Percentiles rank a stretch among this genome's conserved stretches.
These are phyloP conservation scores for Drosophila macrospina DNA, from an alignment of 2,888 invertebrate genomes.

Conservation along the genomic window DNA sequence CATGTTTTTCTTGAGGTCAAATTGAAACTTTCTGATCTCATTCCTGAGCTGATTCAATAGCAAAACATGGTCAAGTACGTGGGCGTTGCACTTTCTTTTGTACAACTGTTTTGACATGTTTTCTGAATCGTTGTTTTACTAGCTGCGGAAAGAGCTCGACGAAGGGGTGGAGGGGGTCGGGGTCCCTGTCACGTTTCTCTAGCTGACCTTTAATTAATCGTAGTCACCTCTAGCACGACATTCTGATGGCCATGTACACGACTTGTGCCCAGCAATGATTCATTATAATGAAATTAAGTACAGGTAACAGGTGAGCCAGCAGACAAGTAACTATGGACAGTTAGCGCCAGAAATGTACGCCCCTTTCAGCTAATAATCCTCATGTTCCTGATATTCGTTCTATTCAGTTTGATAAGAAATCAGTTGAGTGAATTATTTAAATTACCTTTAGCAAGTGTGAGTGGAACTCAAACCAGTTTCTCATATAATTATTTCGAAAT, in stretches of 20 bases:
- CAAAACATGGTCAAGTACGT: slow-evolving; percentile 14
- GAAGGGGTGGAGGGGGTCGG: not conserved
- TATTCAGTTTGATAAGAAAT: not conserved
- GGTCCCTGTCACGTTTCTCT: slow-evolving; percentile 36
- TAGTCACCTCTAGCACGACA: slow-evolving; percentile 57
- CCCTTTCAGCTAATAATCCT: not conserved
- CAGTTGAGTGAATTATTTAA: slow-evolving; percentile 1
- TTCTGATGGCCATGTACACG: slow-evolving; percentile 13
- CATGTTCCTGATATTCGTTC: not conserved
- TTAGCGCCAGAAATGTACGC: slow-evolving; percentile 31
- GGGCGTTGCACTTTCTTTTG: slow-evolving; percentile 39
- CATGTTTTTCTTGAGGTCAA: slow-evolving; percentile 24
- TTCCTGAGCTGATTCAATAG: slow-evolving; percentile 14
- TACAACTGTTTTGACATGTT: slow-evolving; percentile 21
- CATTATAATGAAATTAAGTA: slow-evolving; percentile 32
- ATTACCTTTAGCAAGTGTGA: not conserved
- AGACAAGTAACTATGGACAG: slow-evolving; percentile 20
- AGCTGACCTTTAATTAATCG: slow-evolving; percentile 72
- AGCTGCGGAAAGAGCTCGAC: not conserved
- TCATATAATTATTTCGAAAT: no score
- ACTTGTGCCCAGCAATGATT: slow-evolving; percentile 25
- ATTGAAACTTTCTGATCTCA: slow-evolving; percentile 4
- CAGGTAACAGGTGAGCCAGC: not conserved
- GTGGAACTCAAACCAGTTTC: not conserved
- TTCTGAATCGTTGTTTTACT: not conserved